These are phyloP conservation scores for Hecatera dysodea DNA, from an alignment of 2,888 invertebrate genomes.

Conservation along the genomic window DNA sequence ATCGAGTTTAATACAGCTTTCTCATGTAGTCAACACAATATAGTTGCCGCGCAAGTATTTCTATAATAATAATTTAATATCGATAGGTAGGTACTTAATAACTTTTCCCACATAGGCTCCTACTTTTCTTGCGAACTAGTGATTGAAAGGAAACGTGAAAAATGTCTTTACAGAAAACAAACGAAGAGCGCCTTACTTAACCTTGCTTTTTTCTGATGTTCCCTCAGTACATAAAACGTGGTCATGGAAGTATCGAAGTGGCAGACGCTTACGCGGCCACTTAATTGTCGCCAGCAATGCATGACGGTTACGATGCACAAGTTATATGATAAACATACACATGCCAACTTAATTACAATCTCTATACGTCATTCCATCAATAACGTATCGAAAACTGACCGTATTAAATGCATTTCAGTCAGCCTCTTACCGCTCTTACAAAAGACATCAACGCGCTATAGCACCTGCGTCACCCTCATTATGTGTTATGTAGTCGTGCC, in stretches of 20 bases:
- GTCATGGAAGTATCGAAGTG: constrained; percentile 47
- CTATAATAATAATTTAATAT: constrained; percentile 14
- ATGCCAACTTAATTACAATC: constrained; percentile 62
- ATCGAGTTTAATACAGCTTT: constrained; percentile 46
- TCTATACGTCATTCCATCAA: constrained; percentile 56
- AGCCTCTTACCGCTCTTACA: constrained; percentile 63
- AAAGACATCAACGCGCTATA: constrained; percentile 78
- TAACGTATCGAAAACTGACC: constrained; percentile 41
- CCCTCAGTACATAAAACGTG: constrained; percentile 33
- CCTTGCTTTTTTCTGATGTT: constrained; percentile 33
- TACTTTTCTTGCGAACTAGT: neutral
- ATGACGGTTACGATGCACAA: constrained; percentile 70
- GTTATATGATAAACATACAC: constrained; percentile 66
- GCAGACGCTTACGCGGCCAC: constrained; percentile 37
- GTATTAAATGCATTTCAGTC: constrained; percentile 49
- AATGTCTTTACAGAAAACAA: constrained; percentile 10
- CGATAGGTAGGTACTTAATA: neutral
- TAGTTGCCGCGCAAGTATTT: constrained; percentile 13
- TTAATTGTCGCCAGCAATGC: constrained; percentile 65
- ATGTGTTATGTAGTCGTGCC: constrained; percentile 14
- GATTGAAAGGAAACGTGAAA: neutral
- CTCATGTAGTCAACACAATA: constrained; percentile 19
- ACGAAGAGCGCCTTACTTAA: constrained; percentile 13
- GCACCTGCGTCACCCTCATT: constrained; percentile 36
- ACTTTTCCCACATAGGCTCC: constrained; percentile 5